Evolutionary conservation across 2,797 vertebrate species (phyloP), one percentile per base, ranked within the genome.

Genomic region (Sylvia borin): DNA sequence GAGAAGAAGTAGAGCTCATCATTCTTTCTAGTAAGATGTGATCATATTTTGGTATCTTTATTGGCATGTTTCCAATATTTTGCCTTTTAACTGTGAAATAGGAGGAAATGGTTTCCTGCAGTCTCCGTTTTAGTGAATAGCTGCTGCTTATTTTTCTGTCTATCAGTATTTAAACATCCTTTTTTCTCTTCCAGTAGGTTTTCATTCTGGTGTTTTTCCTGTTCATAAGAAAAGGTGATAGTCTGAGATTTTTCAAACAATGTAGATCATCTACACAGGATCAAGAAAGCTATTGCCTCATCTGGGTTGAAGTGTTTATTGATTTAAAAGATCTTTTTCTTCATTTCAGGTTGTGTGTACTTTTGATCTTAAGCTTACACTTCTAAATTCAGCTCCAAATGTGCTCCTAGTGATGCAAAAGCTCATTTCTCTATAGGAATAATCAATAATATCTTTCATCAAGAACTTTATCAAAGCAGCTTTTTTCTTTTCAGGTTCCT

Each of bases 371-470:
- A 75, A 91, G 25, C 60, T 87, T 87, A 38, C 7, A n/a, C 16
- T 71, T 95, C 27, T 77, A 36, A 76, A 90, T 90, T 88, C 14
- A 20, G 24, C 25, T 77, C 22, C 45, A 73, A 21, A 72, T 71
- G 20, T 57, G 34, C 64, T 88, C 22, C 45, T 91, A 58, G 45
- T 65, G 34, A 51, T 85, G 54, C 1, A 90, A 68, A 78, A 92
- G 38, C 51, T 92, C 16, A 73, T 74, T 92, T 76, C 58, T 95
- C 72, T 86, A 19, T 8, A 55, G 51, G 26, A 12, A 4, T 84
- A 76, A 94, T 96, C 84, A 83, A 47, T 96, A 82, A 54, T 55
- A 72, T 87, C 91, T 94, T 89, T 95, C 62, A 79, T 77, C 42
- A 85, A 73, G 42, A 81, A 70, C 51, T 88, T 93, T 68, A 57